Conservation (phyloP, 2,888 invertebrate species). For the Diaphora mendica region DNA sequence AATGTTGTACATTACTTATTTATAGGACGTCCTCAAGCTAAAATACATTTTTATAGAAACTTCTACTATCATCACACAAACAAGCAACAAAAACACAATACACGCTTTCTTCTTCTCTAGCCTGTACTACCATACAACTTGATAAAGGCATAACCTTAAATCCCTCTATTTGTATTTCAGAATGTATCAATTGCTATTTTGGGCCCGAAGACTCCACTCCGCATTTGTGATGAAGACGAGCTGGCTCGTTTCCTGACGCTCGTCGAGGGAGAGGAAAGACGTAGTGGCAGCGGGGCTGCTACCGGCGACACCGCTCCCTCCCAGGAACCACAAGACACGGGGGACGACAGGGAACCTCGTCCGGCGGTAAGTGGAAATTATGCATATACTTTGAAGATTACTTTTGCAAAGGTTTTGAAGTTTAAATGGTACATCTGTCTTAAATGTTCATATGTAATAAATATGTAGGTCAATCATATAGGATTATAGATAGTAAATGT, state of each 20-base stretch:
- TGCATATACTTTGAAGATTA: not conserved
- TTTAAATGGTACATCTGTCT: no score
- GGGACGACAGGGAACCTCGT: conserved; percentile 66
- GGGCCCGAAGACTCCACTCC: conserved; percentile 93
- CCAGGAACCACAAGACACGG: conserved; percentile 56
- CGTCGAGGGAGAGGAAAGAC: conserved; percentile 82
- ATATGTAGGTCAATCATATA: no score
- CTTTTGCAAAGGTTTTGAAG: not conserved
- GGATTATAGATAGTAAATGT: no score
- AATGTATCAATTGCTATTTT: conserved; percentile 98
- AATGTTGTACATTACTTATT: no score
- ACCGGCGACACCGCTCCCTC: conserved; percentile 68
- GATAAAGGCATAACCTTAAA: no score
- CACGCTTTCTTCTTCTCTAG: no score
- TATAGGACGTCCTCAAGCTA: no score
- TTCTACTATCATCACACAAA: no score
- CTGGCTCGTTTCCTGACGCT: conserved; percentile 69
- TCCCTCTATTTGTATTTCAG: conserved; percentile 82
- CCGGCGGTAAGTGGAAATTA: conserved; percentile 51
- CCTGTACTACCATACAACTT: no score
- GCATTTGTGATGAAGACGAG: conserved; percentile 92
- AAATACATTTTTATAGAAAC: no score
- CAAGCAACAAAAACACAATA: no score
- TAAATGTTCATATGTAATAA: no score
- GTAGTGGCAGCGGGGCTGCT: conserved; percentile 70